phyloP scores from a whole-genome alignment of 2,113 vertebrate species.

The Ceratotherium simum region DNA sequence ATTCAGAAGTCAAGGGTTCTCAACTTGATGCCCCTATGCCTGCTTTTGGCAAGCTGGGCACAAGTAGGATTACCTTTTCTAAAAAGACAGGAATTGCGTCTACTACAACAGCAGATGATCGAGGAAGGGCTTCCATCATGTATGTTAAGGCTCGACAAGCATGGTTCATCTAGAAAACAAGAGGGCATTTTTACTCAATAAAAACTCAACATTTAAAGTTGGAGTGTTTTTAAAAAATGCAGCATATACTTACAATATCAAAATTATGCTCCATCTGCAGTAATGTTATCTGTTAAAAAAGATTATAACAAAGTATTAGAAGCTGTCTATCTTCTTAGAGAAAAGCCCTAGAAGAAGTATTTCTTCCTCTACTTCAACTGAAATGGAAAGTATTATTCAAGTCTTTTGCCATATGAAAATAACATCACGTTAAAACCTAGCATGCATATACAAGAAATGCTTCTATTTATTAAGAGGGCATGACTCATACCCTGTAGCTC shows the following conservation, averaged over 20 bases:
- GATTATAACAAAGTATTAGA: constrained; percentile 50
- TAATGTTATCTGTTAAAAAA: constrained; percentile 93
- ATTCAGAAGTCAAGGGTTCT: neutral
- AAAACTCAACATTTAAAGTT: neutral
- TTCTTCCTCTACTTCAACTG: constrained; percentile 7
- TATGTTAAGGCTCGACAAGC: constrained; percentile 99
- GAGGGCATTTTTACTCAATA: neutral
- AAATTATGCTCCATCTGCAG: constrained; percentile 99
- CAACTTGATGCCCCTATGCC: neutral
- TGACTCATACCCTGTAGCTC: neutral
- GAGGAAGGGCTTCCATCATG: constrained; percentile 99
- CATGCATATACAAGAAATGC: neutral
- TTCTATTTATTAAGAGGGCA: neutral
- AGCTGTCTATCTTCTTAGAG: neutral
- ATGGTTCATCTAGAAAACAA: constrained; percentile 95
- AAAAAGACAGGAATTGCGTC: constrained; percentile 99
- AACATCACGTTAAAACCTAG: neutral
- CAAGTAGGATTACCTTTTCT: constrained; percentile 93
- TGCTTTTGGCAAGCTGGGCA: neutral
- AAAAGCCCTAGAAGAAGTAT: neutral
- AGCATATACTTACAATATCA: constrained; percentile 95
- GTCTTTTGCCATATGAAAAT: neutral
- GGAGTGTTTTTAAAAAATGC: neutral
- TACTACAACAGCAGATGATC: constrained; percentile 98
- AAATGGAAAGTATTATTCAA: neutral